Evolutionary conservation across 92 coral and sea anemone genomes (phyloP), one percentile per base, ranked within the genome.

Genomic region (Palythoa grandiflora): DNA sequence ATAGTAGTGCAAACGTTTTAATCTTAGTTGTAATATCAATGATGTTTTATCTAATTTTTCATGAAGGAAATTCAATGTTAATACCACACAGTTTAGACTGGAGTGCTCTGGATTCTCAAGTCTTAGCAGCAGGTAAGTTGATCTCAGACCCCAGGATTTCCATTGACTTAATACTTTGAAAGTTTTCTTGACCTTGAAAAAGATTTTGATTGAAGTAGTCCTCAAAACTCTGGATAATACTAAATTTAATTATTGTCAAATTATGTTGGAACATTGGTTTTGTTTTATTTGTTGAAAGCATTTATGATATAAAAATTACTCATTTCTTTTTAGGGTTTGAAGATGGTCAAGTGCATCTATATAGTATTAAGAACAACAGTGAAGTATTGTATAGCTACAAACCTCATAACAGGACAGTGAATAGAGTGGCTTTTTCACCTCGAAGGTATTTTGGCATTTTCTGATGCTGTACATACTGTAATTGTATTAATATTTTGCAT

Each of bases 351-450:
- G 91, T 97, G 71, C 90, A 92, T 78, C 88, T 93, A 16, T 95
- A 91, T 88, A 92, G 94, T 57, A 86, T 92, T 68, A 94, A 92
- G 90, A 91, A 95, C 84, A 87, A 89, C n/a, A 92, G 93, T 37
- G 91, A 94, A 50, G 84, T 91, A 37, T 71, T 97, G 68, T 89
- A 95, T 68, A 88, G 95, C 86, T 95, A 90, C 76, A 89, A 88
- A 8, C 99, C 97, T 39, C 99, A 97, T 28, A 91, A 90, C 78
- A 81, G 99, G 40, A 91, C 93, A 77, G 97, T 97, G 6, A 97
- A 97, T 71, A 94, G 94, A 87, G 90, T 97, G 83, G 97, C 98
- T 12, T 97, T 97, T 85, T 97, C 97, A 51, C 99, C 99, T 44
- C 77, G 98, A 87, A 97, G 98, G 99, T 97, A 83, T 11, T 28